phyloP scores from a whole-genome alignment of 1,140 invertebrate species.

The Reticulitermes speratus region DNA sequence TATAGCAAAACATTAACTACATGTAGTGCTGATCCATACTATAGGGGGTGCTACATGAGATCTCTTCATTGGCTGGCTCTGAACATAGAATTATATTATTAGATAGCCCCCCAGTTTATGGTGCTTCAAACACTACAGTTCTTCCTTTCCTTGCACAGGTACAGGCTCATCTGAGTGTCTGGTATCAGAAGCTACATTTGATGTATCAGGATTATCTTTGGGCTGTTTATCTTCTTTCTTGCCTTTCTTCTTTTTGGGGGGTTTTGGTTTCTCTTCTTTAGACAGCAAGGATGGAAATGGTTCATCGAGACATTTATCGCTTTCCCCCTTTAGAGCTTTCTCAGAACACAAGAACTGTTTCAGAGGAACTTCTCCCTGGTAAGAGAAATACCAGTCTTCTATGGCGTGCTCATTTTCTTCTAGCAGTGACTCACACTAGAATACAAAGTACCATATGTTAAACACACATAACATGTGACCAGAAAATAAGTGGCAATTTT shows the following conservation, averaged over 20 bases:
- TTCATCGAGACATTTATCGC: constrained; percentile 70
- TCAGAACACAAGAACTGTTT: constrained; percentile 69
- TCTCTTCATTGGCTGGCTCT: too few species aligned
- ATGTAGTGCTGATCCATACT: too few species aligned
- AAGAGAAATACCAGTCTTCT: constrained; percentile 77
- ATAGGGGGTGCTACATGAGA: too few species aligned
- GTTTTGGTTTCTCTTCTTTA: not conserved
- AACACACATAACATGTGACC: too few species aligned
- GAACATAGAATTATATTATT: too few species aligned
- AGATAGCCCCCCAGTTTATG: too few species aligned
- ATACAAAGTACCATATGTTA: constrained; percentile 31
- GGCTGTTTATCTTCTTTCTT: not conserved
- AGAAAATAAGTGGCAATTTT: too few species aligned
- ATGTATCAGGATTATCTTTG: not conserved
- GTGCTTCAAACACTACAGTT: not conserved
- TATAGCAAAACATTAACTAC: too few species aligned
- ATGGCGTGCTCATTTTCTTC: constrained; percentile 73
- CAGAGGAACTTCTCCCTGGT: constrained; percentile 63
- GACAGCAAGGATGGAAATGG: not conserved
- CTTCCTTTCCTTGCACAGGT: not conserved
- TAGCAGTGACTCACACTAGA: constrained; percentile 69
- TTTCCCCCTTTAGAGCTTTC: constrained; percentile 59
- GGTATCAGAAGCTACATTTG: not conserved
- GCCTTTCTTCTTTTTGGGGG: constrained; percentile 12
- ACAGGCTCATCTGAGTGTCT: not conserved